A percentile compares a stretch with the other conserved stretches of the same genome.
These are phyloP conservation scores for Xiphorhynchus elegans DNA, from an alignment of 2,113 vertebrate genomes.

Conservation along the genomic window DNA sequence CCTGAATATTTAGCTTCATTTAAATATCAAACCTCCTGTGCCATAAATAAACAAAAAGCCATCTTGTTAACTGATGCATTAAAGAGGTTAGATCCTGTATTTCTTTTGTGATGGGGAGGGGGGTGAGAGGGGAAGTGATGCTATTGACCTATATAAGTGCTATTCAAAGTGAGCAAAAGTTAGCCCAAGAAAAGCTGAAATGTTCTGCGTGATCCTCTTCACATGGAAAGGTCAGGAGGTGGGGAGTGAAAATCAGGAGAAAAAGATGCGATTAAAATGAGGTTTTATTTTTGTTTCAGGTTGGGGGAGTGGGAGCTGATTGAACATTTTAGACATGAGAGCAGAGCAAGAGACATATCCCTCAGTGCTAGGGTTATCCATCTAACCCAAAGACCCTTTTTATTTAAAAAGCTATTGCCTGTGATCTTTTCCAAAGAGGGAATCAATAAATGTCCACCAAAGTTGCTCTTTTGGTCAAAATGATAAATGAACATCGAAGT, in stretches of 20 bases:
- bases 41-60: conserved; percentile 23
- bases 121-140: conserved; percentile 57
- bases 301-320: conserved; percentile 31
- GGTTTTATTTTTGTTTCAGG: conserved; percentile 69
- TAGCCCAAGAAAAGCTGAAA: conserved; percentile 67
- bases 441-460: conserved; percentile 61
- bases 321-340: conserved; percentile 56
- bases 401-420: conserved; percentile 60
- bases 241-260: conserved; percentile 62
- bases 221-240: conserved; percentile 63
- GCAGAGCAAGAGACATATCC: neutral
- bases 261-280: conserved; percentile 69
- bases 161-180: conserved; percentile 71
- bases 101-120: conserved; percentile 40
- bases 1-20: conserved; percentile 9
- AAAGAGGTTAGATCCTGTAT: conserved; percentile 41
- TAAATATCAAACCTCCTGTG: neutral
- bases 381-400: conserved; percentile 51
- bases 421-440: conserved; percentile 61
- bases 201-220: conserved; percentile 66
- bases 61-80: conserved; percentile 1
- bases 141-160: conserved; percentile 70
- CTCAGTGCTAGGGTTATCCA: conserved; percentile 50
- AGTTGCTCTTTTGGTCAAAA: conserved; percentile 61
- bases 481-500: conserved; percentile 52